Percentiles rank a stretch among this genome's conserved stretches.
Conservation (phyloP, 2,797 vertebrate genomes). For the Ciconia nigra region DNA sequence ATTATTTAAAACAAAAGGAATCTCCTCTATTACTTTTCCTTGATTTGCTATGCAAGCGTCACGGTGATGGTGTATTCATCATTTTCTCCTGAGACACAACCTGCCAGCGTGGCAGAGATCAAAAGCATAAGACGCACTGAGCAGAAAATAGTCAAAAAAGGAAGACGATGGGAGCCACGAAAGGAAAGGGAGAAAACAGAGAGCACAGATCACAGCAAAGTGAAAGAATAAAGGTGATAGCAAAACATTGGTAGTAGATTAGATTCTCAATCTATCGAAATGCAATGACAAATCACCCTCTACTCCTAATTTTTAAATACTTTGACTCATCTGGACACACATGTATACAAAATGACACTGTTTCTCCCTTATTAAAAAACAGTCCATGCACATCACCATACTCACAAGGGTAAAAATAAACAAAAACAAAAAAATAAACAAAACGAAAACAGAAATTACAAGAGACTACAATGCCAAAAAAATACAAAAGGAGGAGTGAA, state of each 20-base stretch:
- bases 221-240: background rate
- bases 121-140: background rate
- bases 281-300: background rate
- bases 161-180: background rate
- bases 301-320: background rate
- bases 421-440: background rate
- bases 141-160: background rate
- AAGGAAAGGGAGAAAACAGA: background rate
- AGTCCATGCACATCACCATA: background rate
- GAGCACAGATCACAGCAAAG: background rate
- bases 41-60: background rate
- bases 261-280: background rate
- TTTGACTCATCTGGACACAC: background rate
- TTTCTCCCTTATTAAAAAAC: background rate
- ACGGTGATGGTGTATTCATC: rapidly evolving
- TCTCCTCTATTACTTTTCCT: background rate
- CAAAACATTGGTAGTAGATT: background rate
- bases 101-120: background rate
- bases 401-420: background rate
- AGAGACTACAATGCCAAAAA: background rate
- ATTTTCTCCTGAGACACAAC: background rate
- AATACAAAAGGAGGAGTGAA: background rate
- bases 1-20: background rate
- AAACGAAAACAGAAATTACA: background rate
- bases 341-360: background rate